A percentile compares a stretch with the other conserved stretches of the same genome.
phyloP scores from a whole-genome alignment of 2,888 invertebrate genomes.

The Amphipyra tragopoginis region DNA sequence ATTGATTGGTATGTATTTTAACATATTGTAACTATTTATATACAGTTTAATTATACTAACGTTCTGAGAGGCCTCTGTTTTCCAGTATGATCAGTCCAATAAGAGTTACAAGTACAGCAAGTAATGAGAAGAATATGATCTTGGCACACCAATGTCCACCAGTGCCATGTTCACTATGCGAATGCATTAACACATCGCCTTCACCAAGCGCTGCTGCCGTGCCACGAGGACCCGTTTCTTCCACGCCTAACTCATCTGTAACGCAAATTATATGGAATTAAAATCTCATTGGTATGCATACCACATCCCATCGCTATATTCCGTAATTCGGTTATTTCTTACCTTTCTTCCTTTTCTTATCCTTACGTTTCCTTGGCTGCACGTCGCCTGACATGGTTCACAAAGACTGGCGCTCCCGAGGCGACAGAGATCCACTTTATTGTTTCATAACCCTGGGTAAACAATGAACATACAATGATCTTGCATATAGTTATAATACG shows the following conservation, averaged over 20 bases:
- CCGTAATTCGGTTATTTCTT: constrained; percentile 53
- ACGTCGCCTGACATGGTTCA: constrained; percentile 95
- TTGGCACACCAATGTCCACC: constrained; percentile 96
- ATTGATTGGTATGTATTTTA: too few species aligned
- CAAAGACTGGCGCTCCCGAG: constrained; percentile 79
- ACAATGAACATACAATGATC: constrained; percentile 79
- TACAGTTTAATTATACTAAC: constrained; percentile 86
- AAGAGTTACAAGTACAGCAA: constrained; percentile 92
- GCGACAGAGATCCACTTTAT: constrained; percentile 81
- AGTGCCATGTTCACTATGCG: constrained; percentile 93
- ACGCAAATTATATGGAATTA: constrained; percentile 46
- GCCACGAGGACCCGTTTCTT: constrained; percentile 79
- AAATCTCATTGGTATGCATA: constrained; percentile 29
- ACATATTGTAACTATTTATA: too few species aligned
- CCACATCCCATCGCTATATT: constrained; percentile 23
- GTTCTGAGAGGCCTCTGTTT: constrained; percentile 94
- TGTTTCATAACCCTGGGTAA: constrained; percentile 89
- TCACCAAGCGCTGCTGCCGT: constrained; percentile 86
- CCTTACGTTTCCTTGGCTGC: constrained; percentile 96
- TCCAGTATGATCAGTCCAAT: constrained; percentile 94
- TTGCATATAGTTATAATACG: constrained; percentile 62
- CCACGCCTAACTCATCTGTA: constrained; percentile 85
- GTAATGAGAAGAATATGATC: constrained; percentile 94
- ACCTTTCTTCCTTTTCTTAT: constrained; percentile 96
- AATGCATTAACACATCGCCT: constrained; percentile 94